phyloP scores from a whole-genome alignment of 2,113 vertebrate species.

The Eonycteris spelaea region DNA sequence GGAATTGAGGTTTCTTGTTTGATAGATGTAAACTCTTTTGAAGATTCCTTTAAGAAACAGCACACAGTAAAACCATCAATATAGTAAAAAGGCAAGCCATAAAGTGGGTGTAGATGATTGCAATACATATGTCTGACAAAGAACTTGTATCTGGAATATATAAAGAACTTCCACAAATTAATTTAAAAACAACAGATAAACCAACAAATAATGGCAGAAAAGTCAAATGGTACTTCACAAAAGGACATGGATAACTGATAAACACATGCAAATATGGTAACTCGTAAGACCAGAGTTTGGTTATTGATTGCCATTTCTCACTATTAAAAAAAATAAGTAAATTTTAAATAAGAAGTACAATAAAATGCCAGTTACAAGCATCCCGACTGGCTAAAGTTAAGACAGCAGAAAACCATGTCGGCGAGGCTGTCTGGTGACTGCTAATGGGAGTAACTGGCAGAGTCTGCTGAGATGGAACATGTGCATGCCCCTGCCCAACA shows the following conservation, averaged over 20 bases:
- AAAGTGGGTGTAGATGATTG: background rate
- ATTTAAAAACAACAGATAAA: background rate
- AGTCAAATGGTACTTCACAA: background rate
- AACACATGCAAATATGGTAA: background rate
- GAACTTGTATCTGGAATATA: background rate
- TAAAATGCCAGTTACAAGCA: background rate
- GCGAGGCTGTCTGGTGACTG: background rate
- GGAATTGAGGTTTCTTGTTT: background rate
- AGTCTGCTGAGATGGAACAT: background rate
- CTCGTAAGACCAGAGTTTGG: background rate
- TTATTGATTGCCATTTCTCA: no score
- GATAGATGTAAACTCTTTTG: background rate
- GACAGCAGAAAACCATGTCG: background rate
- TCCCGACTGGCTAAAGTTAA: background rate
- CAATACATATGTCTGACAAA: background rate
- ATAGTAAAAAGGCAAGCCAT: background rate
- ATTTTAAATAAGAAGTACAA: background rate
- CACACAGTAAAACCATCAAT: background rate
- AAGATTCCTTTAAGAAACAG: background rate
- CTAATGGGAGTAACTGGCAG: background rate
- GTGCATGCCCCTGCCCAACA: background rate
- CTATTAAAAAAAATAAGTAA: no score
- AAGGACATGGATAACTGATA: background rate
- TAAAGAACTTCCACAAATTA: background rate
- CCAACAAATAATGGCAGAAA: background rate